Conservation (phyloP, 1,140 invertebrate genomes). For the Bombus soroeensis region DNA sequence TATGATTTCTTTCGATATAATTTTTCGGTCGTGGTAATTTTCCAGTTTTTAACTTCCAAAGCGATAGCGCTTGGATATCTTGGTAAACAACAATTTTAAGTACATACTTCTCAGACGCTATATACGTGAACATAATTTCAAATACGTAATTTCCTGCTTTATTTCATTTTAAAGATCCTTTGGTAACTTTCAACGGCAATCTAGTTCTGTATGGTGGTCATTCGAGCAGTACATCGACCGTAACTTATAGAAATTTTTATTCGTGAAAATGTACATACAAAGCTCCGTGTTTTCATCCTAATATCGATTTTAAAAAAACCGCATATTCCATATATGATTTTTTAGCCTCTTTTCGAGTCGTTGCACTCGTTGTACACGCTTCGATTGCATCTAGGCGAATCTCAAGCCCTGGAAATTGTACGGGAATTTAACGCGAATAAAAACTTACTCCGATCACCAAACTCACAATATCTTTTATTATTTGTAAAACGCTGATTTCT, state of each 20-base stretch:
- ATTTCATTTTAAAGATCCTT: not conserved
- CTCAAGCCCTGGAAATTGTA: constrained; percentile 4
- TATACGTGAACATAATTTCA: not conserved
- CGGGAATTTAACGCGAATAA: constrained; percentile 23
- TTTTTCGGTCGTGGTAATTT: not conserved
- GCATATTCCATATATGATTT: not conserved
- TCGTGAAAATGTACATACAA: constrained; percentile 26
- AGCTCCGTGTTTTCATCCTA: not conserved
- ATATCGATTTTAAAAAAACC: constrained; percentile 8
- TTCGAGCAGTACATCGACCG: not conserved
- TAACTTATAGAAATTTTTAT: constrained; percentile 13
- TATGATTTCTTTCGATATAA: not conserved
- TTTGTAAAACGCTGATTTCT: constrained; percentile 52
- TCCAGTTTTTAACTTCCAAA: not conserved
- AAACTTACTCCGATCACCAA: constrained; percentile 41
- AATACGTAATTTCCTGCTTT: not conserved
- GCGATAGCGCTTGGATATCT: not conserved
- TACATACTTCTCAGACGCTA: not conserved
- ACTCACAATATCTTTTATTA: constrained; percentile 56
- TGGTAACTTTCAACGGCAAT: not conserved
- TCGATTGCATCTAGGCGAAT: constrained; percentile 1
- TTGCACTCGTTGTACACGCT: constrained; percentile 8
- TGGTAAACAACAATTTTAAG: not conserved
- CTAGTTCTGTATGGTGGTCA: not conserved
- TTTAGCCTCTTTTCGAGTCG: not conserved